Evolutionary conservation across 2,888 invertebrate genomes (phyloP).

Genomic region (Volucella inanis): DNA sequence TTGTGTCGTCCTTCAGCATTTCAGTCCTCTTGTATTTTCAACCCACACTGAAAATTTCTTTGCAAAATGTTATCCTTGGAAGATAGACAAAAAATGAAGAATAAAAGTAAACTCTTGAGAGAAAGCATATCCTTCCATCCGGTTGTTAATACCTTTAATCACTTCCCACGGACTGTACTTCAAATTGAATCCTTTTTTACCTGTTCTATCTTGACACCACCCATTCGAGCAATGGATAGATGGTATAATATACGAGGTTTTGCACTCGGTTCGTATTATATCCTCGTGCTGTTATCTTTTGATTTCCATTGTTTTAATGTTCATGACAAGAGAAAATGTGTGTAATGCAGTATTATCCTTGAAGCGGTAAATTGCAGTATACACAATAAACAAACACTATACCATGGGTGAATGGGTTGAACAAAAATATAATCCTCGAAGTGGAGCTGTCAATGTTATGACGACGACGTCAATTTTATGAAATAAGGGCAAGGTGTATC

Average conservation of each 20-base stretch:
- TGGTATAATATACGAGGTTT: background rate
- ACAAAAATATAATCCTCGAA: conserved; percentile 34
- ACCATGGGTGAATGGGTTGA: background rate
- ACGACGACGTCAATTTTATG: conserved; percentile 29
- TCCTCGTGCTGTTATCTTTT: conserved; percentile 62
- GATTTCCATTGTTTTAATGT: conserved; percentile 66
- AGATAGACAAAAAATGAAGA: conserved; percentile 1
- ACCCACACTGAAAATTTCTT: background rate
- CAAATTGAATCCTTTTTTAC: conserved; percentile 53
- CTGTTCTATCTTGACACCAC: background rate
- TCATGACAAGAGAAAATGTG: conserved; percentile 54
- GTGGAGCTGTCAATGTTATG: conserved; percentile 57
- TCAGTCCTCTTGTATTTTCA: too few relatives aligned
- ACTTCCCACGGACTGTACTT: conserved; percentile 56
- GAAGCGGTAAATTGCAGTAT: conserved; percentile 71
- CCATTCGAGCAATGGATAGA: background rate
- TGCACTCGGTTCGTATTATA: background rate
- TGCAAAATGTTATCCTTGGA: conserved; percentile 29
- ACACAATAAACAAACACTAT: conserved; percentile 53
- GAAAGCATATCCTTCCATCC: conserved; percentile 47
- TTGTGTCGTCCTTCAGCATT: conserved; percentile 2
- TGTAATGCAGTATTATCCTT: conserved; percentile 70
- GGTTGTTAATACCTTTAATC: conserved; percentile 65
- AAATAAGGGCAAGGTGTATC: conserved; percentile 31
- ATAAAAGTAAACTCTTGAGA: conserved; percentile 32